Evolutionary conservation across 2,888 invertebrate species (phyloP).

Genomic region (Ennomos erosarius): DNA sequence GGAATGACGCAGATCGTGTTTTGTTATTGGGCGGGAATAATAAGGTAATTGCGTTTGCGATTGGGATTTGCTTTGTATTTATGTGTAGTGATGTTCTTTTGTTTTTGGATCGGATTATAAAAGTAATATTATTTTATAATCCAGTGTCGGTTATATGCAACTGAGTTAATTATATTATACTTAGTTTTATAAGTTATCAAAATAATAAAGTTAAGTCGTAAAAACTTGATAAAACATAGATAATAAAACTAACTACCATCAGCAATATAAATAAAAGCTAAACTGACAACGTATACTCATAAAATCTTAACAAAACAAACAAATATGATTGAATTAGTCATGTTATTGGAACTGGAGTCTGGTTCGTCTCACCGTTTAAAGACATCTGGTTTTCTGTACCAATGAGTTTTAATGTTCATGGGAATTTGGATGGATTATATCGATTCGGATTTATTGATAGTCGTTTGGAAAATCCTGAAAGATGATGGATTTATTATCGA

Average conservation of each 20-base stretch:
- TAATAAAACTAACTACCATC: constrained; percentile 8
- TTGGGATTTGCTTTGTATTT: constrained; percentile 6
- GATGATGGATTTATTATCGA: not conserved
- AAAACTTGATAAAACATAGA: constrained; percentile 8
- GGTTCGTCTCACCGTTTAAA: constrained; percentile 61
- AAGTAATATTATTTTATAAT: constrained; percentile 3
- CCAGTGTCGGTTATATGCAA: too few species aligned
- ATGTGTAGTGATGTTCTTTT: constrained; percentile 12
- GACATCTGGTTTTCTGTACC: constrained; percentile 49
- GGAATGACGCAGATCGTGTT: constrained; percentile 38
- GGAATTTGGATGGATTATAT: constrained; percentile 39
- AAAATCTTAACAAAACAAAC: constrained; percentile 71
- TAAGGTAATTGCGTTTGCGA: constrained; percentile 9
- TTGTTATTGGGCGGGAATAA: constrained; percentile 30
- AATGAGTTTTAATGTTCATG: constrained; percentile 38
- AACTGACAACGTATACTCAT: constrained; percentile 70
- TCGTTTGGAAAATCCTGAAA: constrained; percentile 9
- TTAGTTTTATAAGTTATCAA: too few species aligned
- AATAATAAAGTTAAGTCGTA: too few species aligned
- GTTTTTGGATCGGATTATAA: not conserved
- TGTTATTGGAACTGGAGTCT: constrained; percentile 49
- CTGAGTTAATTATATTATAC: too few species aligned
- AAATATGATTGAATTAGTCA: constrained; percentile 57
- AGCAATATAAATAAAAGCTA: constrained; percentile 36
- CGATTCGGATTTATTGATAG: constrained; percentile 22